Conservation (phyloP, 1,140 invertebrate species). For the Zaprionus ornatus region DNA sequence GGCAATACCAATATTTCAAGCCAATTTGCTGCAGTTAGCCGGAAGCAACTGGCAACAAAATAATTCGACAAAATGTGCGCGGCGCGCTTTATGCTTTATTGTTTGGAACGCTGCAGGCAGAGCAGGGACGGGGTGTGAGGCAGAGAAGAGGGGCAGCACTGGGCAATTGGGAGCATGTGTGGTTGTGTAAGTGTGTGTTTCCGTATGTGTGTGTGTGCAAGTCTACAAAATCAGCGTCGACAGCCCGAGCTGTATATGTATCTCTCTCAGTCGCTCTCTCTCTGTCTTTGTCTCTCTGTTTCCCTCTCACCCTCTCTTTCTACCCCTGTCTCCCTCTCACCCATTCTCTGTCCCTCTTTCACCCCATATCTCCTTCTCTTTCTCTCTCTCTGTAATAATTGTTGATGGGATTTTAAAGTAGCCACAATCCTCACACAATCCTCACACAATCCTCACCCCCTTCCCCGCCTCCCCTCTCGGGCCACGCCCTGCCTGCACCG, state of each 20-base stretch:
- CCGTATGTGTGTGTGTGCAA: conserved; percentile 6
- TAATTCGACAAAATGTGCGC: conserved; percentile 82
- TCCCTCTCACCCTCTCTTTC: not conserved
- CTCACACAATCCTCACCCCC: conserved; percentile 11
- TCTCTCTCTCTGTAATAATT: conserved; percentile 58
- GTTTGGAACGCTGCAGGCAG: conserved; percentile 68
- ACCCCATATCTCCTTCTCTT: not conserved
- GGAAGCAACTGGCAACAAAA: conserved; percentile 80
- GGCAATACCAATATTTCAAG: conserved; percentile 82
- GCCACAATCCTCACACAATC: conserved; percentile 23
- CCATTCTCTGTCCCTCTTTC: too few species aligned
- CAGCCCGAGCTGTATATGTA: conserved; percentile 36
- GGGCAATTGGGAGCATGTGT: conserved; percentile 21
- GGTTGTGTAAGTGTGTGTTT: conserved; percentile 11
- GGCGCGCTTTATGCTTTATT: conserved; percentile 82
- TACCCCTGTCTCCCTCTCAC: too few species aligned
- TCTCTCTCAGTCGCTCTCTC: conserved; percentile 14
- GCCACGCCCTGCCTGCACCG: not conserved
- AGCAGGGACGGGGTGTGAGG: not conserved
- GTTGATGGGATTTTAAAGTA: conserved; percentile 74
- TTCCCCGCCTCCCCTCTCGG: not conserved
- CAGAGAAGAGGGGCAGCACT: conserved; percentile 12
- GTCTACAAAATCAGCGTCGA: conserved; percentile 66
- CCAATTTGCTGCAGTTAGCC: conserved; percentile 81
- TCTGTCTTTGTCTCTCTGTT: conserved; percentile 12